These are phyloP conservation scores for Channallabes apus DNA, from an alignment of 2,797 vertebrate genomes.

Conservation along the genomic window DNA sequence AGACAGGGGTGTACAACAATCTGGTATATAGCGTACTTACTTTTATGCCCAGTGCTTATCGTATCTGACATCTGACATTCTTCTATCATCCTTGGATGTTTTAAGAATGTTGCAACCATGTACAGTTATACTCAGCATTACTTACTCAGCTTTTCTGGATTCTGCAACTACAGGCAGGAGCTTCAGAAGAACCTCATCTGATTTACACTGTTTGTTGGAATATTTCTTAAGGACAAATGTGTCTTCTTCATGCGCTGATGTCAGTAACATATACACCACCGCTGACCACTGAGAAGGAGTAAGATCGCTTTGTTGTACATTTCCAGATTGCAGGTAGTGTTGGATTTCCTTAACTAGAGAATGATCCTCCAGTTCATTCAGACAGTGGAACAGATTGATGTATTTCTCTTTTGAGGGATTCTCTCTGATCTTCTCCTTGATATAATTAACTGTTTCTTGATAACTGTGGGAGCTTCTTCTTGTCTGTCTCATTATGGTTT, in stretches of 20 bases:
- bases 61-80: too few relatives aligned
- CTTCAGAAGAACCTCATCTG: conserved; percentile 28
- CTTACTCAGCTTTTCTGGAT: conserved; percentile 31
- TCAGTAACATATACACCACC: not conserved
- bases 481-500: too few relatives aligned
- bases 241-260: not conserved
- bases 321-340: not conserved
- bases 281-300: conserved; percentile 29
- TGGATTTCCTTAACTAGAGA: conserved; percentile 10
- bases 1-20: too few relatives aligned
- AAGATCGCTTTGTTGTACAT: not conserved
- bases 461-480: too few relatives aligned
- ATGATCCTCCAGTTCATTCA: too few relatives aligned
- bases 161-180: conserved; percentile 28
- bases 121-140: not conserved
- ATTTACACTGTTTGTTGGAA: not conserved
- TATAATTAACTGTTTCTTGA: too few relatives aligned
- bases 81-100: not conserved
- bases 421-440: too few relatives aligned
- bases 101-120: not conserved
- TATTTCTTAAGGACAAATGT: not conserved
- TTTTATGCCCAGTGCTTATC: too few relatives aligned
- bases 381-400: too few relatives aligned
- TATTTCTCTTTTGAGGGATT: too few relatives aligned
- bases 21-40: too few relatives aligned